Evolutionary conservation across 2,888 invertebrate species (phyloP), one percentile per base, ranked within the genome.

Genomic region (Empis livida): DNA sequence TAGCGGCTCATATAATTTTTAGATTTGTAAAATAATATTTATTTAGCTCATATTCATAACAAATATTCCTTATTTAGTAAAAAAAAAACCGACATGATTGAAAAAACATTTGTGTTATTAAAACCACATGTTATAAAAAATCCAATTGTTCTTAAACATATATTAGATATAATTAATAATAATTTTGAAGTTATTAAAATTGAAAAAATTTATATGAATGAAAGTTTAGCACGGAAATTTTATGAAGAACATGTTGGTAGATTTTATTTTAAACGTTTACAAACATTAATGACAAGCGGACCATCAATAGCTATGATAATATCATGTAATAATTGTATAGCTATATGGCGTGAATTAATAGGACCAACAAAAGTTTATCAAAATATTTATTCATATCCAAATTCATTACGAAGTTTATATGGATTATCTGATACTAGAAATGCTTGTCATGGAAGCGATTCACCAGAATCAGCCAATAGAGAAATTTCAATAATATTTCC

Each of bases 341-440:
- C 68, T 15, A 73, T 79, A 45, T 95, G 95, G 95, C 76, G 95
- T 53, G 62, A 70, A 45, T 66, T 94, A 43, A 81, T 95, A 73
- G 95, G 95, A 0, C 93, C 94, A 2, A 94, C 95, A 0, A 91
- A 91, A 71, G 87, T 85, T 0, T 86, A 74, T 61, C 82, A 80
- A 63, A 82, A 89, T 1, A 82, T 89, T 50, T 86, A 81, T 60
- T 77, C 78, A 48, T 77, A 82, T 46, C 93, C 93, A 0, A 65
- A 82, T 46, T 79, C 84, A 45, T 79, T 96, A 51, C 73, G 96
- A 56, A 89, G 89, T 2, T 72, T 75, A 60, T 91, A 83, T 71
- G 95, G 95, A 0, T 72, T 95, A 15, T 89, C 94, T 0, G 96
- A 96, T 64, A 95, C 96, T 0, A 78, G 95, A 58, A 96, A 96